A percentile compares a stretch with the other conserved stretches of the same genome.
Evolutionary conservation across 2,113 vertebrate species (phyloP).

Genomic region (Sclerurus mexicanus): DNA sequence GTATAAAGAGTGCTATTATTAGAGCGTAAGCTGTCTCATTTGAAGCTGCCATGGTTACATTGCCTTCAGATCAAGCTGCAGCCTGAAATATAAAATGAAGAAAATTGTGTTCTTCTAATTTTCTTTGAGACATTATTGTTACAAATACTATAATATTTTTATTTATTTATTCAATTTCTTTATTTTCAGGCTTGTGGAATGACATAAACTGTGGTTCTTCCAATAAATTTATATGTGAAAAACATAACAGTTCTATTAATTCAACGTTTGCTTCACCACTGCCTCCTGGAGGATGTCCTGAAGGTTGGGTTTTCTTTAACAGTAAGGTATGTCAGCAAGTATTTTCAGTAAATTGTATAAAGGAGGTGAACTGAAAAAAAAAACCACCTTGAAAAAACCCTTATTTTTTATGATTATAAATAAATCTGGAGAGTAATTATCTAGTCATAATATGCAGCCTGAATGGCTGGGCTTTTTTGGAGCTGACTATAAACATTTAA

Average conservation of each 20-base stretch:
- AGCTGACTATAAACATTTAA: neutral
- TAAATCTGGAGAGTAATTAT: neutral
- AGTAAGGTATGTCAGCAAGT: constrained; percentile 78
- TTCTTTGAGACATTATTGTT: neutral
- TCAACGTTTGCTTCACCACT: constrained; percentile 73
- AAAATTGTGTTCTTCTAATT: neutral
- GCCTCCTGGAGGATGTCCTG: constrained; percentile 78
- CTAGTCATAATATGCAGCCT: neutral
- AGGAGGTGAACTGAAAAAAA: neutral
- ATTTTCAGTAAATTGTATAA: neutral
- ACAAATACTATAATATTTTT: neutral
- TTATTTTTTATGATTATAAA: neutral
- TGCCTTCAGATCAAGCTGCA: neutral
- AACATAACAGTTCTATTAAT: constrained; percentile 78
- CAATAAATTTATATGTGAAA: constrained; percentile 85
- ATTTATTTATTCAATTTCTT: neutral
- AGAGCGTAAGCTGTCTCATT: neutral
- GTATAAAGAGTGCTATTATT: neutral
- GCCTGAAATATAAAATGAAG: neutral
- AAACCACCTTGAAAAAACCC: neutral
- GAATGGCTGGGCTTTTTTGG: neutral
- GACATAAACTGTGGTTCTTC: constrained; percentile 88
- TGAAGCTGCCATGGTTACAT: neutral
- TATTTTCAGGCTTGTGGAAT: constrained; percentile 86
- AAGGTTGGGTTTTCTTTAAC: constrained; percentile 81